Conservation (phyloP, 1,140 invertebrate genomes). For the Matsumurasca onukii region DNA sequence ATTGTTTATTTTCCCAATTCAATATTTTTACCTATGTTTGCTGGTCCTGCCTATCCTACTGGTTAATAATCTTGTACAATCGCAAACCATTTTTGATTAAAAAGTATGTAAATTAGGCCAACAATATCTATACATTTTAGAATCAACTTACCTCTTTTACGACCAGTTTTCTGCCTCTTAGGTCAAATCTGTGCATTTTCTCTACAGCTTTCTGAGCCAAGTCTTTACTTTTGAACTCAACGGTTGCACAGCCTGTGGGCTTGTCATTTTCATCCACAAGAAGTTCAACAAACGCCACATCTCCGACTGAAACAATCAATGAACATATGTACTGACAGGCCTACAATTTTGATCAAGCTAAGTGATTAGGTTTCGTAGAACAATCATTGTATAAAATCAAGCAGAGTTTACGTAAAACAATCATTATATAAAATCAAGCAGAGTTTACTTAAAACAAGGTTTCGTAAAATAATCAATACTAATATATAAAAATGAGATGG, state of each 20-base stretch:
- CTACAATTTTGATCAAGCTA: neutral
- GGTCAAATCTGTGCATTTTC: conserved; percentile 92
- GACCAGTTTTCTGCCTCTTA: conserved; percentile 90
- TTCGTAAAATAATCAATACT: too few relatives aligned
- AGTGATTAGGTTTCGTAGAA: neutral
- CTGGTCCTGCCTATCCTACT: too few relatives aligned
- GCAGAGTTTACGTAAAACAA: too few relatives aligned
- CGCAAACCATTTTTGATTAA: too few relatives aligned
- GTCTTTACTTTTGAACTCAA: conserved; percentile 88
- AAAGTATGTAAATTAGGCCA: too few relatives aligned
- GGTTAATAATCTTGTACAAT: too few relatives aligned
- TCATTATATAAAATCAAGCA: neutral
- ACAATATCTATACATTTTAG: too few relatives aligned
- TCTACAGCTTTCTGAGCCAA: conserved; percentile 92
- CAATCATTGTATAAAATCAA: too few relatives aligned
- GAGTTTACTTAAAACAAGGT: too few relatives aligned
- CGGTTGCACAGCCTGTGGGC: conserved; percentile 91
- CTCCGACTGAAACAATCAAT: conserved; percentile 73
- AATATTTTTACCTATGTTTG: too few relatives aligned
- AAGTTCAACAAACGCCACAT: conserved; percentile 93
- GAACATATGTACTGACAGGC: neutral
- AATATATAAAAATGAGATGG: too few relatives aligned
- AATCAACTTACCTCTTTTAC: conserved; percentile 92
- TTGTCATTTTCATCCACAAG: conserved; percentile 95
- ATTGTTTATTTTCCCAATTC: too few relatives aligned